Evolutionary conservation across 2,113 vertebrate genomes (phyloP), one percentile per base, ranked within the genome.

Genomic region (Condylura cristata): DNA sequence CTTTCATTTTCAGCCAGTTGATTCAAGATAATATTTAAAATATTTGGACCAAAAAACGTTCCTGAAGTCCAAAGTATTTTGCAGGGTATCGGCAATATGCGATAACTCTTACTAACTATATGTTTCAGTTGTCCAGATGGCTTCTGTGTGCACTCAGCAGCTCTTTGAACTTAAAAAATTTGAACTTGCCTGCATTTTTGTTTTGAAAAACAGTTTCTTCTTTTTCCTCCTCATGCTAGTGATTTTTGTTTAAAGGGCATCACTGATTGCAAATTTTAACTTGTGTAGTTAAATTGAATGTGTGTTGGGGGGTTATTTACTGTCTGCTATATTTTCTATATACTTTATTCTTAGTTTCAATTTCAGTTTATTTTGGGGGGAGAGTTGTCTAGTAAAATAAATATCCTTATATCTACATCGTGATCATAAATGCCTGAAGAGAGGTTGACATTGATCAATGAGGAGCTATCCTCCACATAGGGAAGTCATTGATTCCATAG

Each of bases 1-100:
- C 76, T 95, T 96, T 93, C 39, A 6, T 68, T 93, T 96, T 91
- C 65, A 79, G 17, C 44, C 30, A 93, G 28, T 53, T 0, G 26
- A 53, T 78, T 89, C 75, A 82, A 82, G 3, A 58, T 58, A 8
- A 58, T 44, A 58, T 78, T 85, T 96, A 74, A 95, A 82, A 85
- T 70, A 68, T 87, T 82, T 66, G 53, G 32, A 70, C 18, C 13
- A 26, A 61, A 78, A 41, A 68, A 44, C 53, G 16, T 75, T 91
- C 11, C 48, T 58, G 37, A 90, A 95, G 39, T 63, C 5, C 28
- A 51, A 90, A 76, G 37, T 41, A 63, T 63, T 76, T 74, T 84
- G 53, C 72, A 48, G 51, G 28, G 58, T 61, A 8, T 61, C 17
- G n/a, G 24, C 37, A 18, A 26, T 46, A 68, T 32, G 22, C 28